Evolutionary conservation across 2,113 vertebrate species (phyloP).

Genomic region (Azemiops feae): DNA sequence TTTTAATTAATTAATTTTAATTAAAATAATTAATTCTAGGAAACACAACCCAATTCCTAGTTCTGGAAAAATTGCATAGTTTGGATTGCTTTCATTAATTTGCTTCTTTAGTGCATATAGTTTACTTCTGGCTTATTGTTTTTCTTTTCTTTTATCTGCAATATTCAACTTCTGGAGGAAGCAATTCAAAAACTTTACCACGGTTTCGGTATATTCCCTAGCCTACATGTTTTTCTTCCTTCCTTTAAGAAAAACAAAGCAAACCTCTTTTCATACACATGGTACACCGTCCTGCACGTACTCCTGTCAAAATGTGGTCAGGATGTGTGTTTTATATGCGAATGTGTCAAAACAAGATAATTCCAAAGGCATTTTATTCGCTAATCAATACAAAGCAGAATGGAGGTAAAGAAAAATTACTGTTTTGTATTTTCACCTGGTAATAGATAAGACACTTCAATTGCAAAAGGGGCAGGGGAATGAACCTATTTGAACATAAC

Average conservation of each 20-base stretch:
- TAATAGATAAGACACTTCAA: not conserved
- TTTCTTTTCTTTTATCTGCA: not conserved
- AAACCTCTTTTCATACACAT: not conserved
- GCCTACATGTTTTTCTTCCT: constrained; percentile 12
- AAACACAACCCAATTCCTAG: not conserved
- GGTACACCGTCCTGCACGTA: constrained; percentile 19
- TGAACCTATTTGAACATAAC: not conserved
- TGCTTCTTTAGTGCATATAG: not conserved
- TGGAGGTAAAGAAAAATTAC: not conserved
- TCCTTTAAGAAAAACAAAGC: not conserved
- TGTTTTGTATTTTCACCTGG: constrained; percentile 21
- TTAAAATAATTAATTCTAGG: not conserved
- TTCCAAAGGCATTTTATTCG: not conserved
- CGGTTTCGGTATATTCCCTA: constrained; percentile 9
- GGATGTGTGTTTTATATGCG: not conserved
- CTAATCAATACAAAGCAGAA: constrained; percentile 18
- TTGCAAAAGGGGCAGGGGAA: not conserved
- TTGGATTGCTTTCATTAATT: not conserved
- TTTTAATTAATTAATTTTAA: not conserved
- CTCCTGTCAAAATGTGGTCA: constrained; percentile 17
- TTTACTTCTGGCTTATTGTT: not conserved
- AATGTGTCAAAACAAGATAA: constrained; percentile 24
- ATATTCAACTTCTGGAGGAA: not conserved
- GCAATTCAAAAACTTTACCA: not conserved
- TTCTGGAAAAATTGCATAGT: not conserved